Base-by-base conservation (phyloP, 2,888 invertebrate species). In the Allolobophora icterica region DNA sequence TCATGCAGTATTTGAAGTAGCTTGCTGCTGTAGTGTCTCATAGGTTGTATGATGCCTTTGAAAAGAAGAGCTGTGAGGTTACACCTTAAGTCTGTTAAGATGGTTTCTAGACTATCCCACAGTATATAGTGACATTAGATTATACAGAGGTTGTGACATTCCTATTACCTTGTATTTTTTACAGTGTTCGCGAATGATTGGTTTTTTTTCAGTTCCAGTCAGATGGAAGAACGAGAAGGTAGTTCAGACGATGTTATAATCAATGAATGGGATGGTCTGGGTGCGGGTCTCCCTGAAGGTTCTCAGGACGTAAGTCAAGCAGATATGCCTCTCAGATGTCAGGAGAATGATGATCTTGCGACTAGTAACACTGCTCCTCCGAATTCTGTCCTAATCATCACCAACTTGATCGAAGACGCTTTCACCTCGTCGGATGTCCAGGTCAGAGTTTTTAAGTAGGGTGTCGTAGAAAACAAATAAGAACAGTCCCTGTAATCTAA, bases 361-460 rank as follows among this genome's bases (percentile, higher is more conserved):
- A 24, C 87, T 4, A 87, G 87, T 38, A 87, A 84, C 34, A 34
- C 89, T 38, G 15, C 52, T n/a, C 40, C 83, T 34, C 91, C 90
- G 24, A 83, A 84, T 83, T 33, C 84, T 38, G 71, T 90, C n/a
- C 11, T 91, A 84, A 91, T 91, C 84, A 87, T 91, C 30, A 84
- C 91, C 87, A 91, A 91, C 58, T 33, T 91, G 15, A 40, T 87
- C 21, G 38, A 87, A n/a, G 40, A 13, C 21, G 52, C 90, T 83
- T 91, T 91, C 33, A 42, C 30, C 58, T 19, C 84, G 15, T 30
- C 33, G 13, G 90, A 90, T 34, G 90, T 87, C 45, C 89, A 91
- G 84, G 91, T 71, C 30, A 71, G 71, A 52, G 52, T 91, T 42
- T 40, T 30, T 90, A 35, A n/a, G 58, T 58, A 24, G 8, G 5